Conservation (phyloP, 2,888 invertebrate species). For the Ernsta delagoae region DNA sequence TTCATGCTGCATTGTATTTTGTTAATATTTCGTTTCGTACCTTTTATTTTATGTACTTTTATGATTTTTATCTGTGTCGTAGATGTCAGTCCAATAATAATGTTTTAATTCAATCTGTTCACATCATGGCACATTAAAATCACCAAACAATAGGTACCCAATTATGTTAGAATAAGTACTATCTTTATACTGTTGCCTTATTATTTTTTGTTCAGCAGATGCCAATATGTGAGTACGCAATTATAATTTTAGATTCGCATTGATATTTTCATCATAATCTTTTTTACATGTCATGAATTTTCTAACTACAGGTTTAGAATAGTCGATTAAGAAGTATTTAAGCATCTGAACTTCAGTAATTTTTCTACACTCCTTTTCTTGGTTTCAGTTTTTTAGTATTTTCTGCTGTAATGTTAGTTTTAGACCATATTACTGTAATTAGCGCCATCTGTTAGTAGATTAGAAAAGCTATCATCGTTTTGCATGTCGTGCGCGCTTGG, state of each 20-base stretch:
- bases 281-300: background rate
- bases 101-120: constrained; percentile 55
- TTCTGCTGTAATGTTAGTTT: too few relatives aligned
- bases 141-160: constrained; percentile 21
- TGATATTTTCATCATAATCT: background rate
- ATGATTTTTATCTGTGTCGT: constrained; percentile 51
- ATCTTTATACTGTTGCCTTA: constrained; percentile 53
- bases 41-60: constrained; percentile 26
- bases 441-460: constrained; percentile 4
- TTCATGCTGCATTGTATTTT: background rate
- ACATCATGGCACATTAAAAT: constrained; percentile 82
- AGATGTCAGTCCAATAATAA: constrained; percentile 43
- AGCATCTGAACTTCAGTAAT: background rate
- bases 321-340: background rate
- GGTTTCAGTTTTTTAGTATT: background rate
- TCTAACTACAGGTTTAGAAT: background rate
- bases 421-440: background rate
- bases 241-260: background rate
- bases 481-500: background rate
- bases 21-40: background rate
- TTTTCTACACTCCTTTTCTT: too few relatives aligned
- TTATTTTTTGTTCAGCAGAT: constrained; percentile 24
- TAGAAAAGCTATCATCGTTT: background rate
- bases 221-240: constrained; percentile 27
- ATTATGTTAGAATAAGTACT: constrained; percentile 13